phyloP scores from a whole-genome alignment of 2,797 vertebrate species.

The Neopelma chrysocephalum region DNA sequence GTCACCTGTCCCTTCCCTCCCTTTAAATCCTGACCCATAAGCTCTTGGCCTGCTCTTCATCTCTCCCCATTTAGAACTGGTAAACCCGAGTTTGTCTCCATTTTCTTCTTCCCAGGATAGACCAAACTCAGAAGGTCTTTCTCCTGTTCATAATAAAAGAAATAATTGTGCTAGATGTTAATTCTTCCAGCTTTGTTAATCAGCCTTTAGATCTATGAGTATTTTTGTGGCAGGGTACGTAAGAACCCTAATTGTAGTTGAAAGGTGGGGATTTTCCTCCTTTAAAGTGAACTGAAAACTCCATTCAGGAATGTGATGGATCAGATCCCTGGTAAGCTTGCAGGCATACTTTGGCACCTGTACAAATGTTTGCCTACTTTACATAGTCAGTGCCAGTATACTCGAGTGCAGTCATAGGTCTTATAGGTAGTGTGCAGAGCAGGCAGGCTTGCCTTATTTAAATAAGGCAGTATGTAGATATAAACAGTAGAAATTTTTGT shows the following conservation, averaged over 20 bases:
- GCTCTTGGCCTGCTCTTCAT: neutral
- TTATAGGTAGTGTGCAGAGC: neutral
- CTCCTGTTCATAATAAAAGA: neutral
- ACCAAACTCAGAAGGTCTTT: neutral
- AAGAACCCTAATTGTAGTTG: neutral
- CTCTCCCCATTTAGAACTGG: neutral
- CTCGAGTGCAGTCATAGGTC: neutral
- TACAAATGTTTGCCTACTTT: neutral
- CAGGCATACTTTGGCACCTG: neutral
- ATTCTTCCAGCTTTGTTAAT: neutral
- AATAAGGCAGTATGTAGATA: neutral
- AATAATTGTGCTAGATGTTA: neutral
- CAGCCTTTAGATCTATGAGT: neutral
- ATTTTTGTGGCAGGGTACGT: neutral
- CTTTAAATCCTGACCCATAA: neutral
- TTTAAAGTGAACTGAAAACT: neutral
- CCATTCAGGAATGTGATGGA: neutral
- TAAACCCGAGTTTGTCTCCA: neutral
- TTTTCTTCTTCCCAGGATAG: neutral
- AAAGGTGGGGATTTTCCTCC: neutral
- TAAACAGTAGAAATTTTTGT: neutral
- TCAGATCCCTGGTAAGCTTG: neutral
- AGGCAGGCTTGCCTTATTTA: neutral
- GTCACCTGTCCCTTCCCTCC: neutral
- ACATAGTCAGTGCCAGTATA: neutral